Evolutionary conservation across 1,140 invertebrate species (phyloP), one percentile per base, ranked within the genome.

Genomic region (Tetragonula clypearis): DNA sequence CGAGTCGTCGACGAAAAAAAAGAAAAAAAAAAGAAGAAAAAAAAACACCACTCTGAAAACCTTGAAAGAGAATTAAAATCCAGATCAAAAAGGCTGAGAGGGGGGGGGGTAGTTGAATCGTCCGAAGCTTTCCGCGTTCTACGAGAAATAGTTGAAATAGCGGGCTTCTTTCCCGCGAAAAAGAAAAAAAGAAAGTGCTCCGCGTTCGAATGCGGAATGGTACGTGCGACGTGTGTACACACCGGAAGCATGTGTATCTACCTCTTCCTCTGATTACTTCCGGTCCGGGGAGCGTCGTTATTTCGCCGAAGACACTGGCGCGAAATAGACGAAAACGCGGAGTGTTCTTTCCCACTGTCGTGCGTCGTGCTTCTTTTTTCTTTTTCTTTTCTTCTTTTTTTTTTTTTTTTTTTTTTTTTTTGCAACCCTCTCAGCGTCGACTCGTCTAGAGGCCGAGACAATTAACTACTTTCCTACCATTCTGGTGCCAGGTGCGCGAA

Each of bases 391-490:
- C 9, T 49, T 8, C 0, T 49, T 8, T 6, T 49, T 49, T 8
- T 9, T 49, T 8, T 0, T 11, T 8, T 8, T 41, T 8, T 14
- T 17, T n/a, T 17, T 49, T 19, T 1, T 35, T 49, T n/a, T 12
- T 8, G 4, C 23, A 49, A 8, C 23, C 35, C 69, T n/a, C 3
- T 23, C 41, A 3, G 2, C 35, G 26, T 30, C 65, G 14, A 30
- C 26, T 19, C 69, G 69, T 72, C 23, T n/a, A 15, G 23, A 23
- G 41, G 1, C 41, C 30, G 53, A 86, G 80, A 88, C 87, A 73
- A 89, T 89, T 80, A 86, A 89, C 76, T 89, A 89, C 76, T 89
- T 86, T 84, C 75, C 77, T 81, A 73, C 68, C 35, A 35, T 35
- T 35, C 15, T 17, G 80, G 80, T 86, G 77, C 62, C 88, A 89